Base-by-base conservation (phyloP, 2,113 vertebrate species). In the Coracopsis vasa region DNA sequence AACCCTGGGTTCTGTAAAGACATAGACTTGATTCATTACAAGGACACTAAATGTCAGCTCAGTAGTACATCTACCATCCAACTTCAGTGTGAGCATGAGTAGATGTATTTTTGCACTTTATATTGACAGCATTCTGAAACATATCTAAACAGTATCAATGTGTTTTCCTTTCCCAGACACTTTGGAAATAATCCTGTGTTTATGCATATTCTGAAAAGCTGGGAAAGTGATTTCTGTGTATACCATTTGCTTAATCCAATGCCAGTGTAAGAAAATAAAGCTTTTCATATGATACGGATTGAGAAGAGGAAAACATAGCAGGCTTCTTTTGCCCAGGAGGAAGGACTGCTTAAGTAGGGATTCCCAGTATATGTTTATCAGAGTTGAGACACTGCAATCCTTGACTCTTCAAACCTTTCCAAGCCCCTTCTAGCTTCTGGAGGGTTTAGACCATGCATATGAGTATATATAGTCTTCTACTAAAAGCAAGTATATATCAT, bases 31-130 rank as follows among this genome's bases (percentile, higher is more conserved):
- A 86, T 90, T 88, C 78, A 81, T 92, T 79, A 17, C 58, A 88
- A 77, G 80, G 62, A 90, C 83, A 44, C 44, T 20, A 88, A 86
- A 80, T 90, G 86, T 93, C 94, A 93, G 44, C 88, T 95, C 66
- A 53, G 82, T 16, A 73, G 37, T 74, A 53, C 54, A 17, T 86
- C 89, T 28, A 66, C 77, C 77, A 62, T 39, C 24, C 53, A 83
- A 13, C 44, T 44, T 70, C 62, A 56, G 44, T 7, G 37, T 70
- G 67, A 72, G 75, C 62, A 45, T 4, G 3, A 31, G 37, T 66
- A 94, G 74, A 62, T 77, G 58, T 64, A 47, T 65, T 71, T 91
- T 65, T 91, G 47, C 41, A 25, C 37, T 72, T 89, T 27, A 58
- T 66, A 62, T 37, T 82, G 84, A 66, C 78, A 72, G 27, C 19